phyloP scores from a whole-genome alignment of 2,888 invertebrate genomes.

The Diarsia brunnea region DNA sequence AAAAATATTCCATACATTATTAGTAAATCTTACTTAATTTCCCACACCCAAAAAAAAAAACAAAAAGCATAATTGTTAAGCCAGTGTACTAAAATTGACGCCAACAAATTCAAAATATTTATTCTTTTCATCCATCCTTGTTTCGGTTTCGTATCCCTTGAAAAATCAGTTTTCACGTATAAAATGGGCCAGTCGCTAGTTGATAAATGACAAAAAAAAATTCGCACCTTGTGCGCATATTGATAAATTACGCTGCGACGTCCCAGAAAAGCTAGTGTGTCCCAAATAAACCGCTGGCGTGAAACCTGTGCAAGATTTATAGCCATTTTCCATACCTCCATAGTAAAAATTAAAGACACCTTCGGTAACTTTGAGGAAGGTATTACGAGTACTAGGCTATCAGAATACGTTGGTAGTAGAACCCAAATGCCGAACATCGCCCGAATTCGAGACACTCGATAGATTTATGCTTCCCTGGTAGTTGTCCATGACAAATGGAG shows the following conservation, averaged over 20 bases:
- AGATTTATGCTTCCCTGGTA: constrained; percentile 59
- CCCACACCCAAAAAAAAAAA: too few relatives aligned
- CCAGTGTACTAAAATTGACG: neutral
- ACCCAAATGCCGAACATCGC: constrained; percentile 43
- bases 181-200: constrained; percentile 24
- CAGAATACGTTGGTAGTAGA: constrained; percentile 44
- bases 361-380: constrained; percentile 23
- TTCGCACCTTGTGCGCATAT: constrained; percentile 42
- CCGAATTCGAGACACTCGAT: constrained; percentile 51
- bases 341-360: constrained; percentile 31
- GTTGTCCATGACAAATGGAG: constrained; percentile 58
- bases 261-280: constrained; percentile 44
- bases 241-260: constrained; percentile 51
- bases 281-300: constrained; percentile 30
- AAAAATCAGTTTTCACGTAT: constrained; percentile 21
- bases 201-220: constrained; percentile 46
- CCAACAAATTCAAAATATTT: neutral
- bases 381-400: constrained; percentile 26
- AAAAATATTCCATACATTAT: too few relatives aligned
- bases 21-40: too few relatives aligned
- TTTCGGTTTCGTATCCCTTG: neutral
- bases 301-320: constrained; percentile 45
- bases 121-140: neutral
- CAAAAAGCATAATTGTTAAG: too few relatives aligned
- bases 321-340: neutral